A percentile compares a stretch with the other conserved stretches of the same genome.
These are phyloP conservation scores for Psammodynastes pulverulentus DNA, from an alignment of 2,113 vertebrate genomes.

Conservation along the genomic window DNA sequence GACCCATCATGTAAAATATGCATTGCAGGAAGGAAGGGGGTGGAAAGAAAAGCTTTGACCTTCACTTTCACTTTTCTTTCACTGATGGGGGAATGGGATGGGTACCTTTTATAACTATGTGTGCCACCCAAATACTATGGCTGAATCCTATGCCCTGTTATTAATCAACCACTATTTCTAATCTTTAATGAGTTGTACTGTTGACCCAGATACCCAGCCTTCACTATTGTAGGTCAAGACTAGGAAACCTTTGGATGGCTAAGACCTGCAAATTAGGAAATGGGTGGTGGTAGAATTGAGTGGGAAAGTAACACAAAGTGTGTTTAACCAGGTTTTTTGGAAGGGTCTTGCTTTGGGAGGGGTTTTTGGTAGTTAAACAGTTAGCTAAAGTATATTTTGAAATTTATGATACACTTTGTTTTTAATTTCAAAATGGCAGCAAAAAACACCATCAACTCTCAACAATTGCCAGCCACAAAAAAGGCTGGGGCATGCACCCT, in stretches of 20 bases:
- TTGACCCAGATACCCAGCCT: neutral
- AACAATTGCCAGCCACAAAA: neutral
- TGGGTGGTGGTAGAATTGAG: neutral
- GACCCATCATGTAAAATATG: neutral
- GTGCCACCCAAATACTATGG: neutral
- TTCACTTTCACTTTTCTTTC: neutral
- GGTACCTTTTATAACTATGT: neutral
- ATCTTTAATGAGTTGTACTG: neutral
- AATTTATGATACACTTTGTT: neutral
- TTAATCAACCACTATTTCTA: neutral
- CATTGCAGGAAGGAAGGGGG: neutral
- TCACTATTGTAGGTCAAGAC: neutral
- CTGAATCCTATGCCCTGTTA: neutral
- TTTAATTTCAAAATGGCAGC: neutral
- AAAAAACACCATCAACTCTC: neutral
- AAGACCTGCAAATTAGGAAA: neutral
- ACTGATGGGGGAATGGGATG: neutral
- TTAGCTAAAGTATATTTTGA: neutral
- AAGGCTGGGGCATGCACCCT: neutral
- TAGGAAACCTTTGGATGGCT: neutral
- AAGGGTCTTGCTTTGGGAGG: neutral
- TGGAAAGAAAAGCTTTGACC: neutral
- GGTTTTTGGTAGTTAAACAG: neutral
- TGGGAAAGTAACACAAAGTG: neutral
- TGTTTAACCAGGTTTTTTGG: neutral